Evolutionary conservation across 2,888 invertebrate species (phyloP).

Genomic region (Machimus atricapillus): DNA sequence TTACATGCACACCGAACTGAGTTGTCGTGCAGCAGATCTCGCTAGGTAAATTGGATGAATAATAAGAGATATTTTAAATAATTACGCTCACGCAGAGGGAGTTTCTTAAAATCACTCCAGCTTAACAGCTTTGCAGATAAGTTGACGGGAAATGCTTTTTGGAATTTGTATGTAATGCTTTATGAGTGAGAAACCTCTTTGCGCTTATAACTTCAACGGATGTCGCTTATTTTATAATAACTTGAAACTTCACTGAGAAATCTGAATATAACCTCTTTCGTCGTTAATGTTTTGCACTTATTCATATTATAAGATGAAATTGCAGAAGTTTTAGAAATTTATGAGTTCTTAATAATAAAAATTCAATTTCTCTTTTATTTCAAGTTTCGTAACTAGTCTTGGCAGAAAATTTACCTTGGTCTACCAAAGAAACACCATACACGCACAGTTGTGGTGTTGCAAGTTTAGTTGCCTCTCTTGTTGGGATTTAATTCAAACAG

Average conservation of each 20-base stretch:
- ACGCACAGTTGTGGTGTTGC: background rate
- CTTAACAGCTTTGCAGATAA: background rate
- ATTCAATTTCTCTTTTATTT: background rate
- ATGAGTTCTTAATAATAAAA: background rate
- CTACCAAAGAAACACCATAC: background rate
- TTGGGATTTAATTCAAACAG: conserved; percentile 7
- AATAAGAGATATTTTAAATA: background rate
- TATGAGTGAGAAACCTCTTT: background rate
- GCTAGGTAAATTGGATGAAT: background rate
- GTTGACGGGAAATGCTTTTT: background rate
- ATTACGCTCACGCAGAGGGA: background rate
- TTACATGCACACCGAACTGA: background rate
- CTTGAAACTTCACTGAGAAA: background rate
- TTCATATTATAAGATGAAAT: background rate
- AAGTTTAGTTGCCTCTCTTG: background rate
- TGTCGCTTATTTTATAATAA: background rate
- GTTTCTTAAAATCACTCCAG: background rate
- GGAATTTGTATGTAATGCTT: background rate
- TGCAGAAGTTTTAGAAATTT: background rate
- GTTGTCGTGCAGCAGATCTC: background rate
- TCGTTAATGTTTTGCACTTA: background rate
- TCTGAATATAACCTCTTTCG: background rate
- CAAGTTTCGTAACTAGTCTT: background rate
- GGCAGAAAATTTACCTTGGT: background rate
- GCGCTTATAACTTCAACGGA: background rate